phyloP scores from a whole-genome alignment of 2,888 invertebrate genomes.

The Rugalucina vietnamica region DNA sequence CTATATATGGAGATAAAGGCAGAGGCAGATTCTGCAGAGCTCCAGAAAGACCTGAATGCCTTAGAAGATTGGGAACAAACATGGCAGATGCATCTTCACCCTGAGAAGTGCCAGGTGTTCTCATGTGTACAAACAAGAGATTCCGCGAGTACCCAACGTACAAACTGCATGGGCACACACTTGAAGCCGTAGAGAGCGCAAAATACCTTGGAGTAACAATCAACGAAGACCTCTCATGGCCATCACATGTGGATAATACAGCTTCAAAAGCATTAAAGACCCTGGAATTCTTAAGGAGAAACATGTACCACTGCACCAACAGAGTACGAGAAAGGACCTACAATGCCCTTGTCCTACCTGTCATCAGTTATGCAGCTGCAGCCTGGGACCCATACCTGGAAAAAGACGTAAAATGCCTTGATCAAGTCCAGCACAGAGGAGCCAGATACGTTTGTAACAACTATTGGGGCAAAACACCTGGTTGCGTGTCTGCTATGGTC shows the following conservation, averaged over 20 bases:
- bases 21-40: background rate
- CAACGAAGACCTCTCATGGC: background rate
- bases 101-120: constrained; percentile 1
- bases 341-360: background rate
- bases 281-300: background rate
- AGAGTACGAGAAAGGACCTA: background rate
- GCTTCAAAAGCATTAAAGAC: background rate
- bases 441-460: background rate
- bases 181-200: background rate
- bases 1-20: background rate
- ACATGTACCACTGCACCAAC: background rate
- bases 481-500: background rate
- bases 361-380: background rate
- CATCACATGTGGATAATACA: background rate
- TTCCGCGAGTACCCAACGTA: background rate
- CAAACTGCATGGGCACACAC: background rate
- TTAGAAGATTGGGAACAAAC: background rate
- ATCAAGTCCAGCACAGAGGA: background rate
- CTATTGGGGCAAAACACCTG: no score
- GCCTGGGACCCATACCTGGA: background rate
- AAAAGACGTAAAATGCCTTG: background rate
- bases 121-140: background rate
- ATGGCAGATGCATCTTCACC: background rate
- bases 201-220: background rate
- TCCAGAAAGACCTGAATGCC: background rate